These are phyloP conservation scores for Spheniscus mendiculus DNA, from an alignment of 2,113 vertebrate genomes.

Conservation along the genomic window DNA sequence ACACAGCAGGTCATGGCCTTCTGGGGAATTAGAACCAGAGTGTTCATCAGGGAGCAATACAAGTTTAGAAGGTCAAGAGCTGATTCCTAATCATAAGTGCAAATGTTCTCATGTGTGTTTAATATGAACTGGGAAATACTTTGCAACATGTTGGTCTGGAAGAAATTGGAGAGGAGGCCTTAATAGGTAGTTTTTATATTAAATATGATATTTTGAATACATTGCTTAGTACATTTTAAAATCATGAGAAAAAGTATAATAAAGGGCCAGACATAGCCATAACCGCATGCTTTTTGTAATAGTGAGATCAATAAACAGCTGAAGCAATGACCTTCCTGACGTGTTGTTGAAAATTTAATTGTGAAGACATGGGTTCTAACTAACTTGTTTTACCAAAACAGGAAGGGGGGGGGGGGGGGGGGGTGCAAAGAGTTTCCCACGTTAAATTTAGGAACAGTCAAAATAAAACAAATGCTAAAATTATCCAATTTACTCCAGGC, in stretches of 20 bases:
- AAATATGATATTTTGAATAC: neutral
- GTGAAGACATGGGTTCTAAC: conserved; percentile 16
- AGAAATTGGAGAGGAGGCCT: neutral
- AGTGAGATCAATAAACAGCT: conserved; percentile 46
- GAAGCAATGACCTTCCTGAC: conserved; percentile 1
- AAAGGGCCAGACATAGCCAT: neutral
- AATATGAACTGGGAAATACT: conserved; percentile 40
- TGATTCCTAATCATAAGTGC: conserved; percentile 26
- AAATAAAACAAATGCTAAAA: conserved; percentile 36
- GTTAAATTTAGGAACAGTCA: conserved; percentile 61
- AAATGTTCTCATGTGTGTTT: conserved; percentile 46
- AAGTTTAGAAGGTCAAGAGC: conserved; percentile 52
- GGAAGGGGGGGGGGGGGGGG: neutral
- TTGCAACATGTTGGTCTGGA: conserved; percentile 32
- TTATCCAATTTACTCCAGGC: conserved; percentile 57
- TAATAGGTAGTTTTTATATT: neutral
- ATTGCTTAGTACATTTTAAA: neutral
- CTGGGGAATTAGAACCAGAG: conserved; percentile 36
- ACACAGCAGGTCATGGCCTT: conserved; percentile 39
- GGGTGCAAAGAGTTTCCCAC: conserved; percentile 45
- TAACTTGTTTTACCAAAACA: conserved; percentile 51
- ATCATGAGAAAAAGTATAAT: neutral
- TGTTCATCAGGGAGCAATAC: conserved; percentile 33
- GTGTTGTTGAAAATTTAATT: conserved; percentile 45
- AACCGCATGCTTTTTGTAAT: neutral